A percentile compares a stretch with the other conserved stretches of the same genome.
These are phyloP conservation scores for Beris chalybata DNA, from an alignment of 2,888 invertebrate genomes.

Conservation along the genomic window DNA sequence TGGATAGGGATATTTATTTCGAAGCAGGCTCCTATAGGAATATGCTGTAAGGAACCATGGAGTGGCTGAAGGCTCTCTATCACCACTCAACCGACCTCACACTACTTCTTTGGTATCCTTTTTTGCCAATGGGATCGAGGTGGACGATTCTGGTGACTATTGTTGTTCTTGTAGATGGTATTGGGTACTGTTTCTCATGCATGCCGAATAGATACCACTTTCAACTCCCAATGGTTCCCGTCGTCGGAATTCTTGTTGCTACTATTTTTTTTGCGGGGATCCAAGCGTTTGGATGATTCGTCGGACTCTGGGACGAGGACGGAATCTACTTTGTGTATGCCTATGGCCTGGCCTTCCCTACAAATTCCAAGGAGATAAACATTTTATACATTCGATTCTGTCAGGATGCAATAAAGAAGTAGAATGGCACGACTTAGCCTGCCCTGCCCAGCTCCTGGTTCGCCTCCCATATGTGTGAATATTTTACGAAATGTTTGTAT, in stretches of 20 bases:
- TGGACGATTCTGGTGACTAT: background rate
- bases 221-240: background rate
- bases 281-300: too few relatives aligned
- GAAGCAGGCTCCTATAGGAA: too few relatives aligned
- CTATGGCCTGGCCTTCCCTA: constrained; percentile 6
- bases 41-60: too few relatives aligned
- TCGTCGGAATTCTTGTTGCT: constrained; percentile 1
- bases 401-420: constrained; percentile 34
- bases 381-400: constrained; percentile 36
- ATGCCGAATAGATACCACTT: constrained; percentile 11
- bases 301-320: too few relatives aligned
- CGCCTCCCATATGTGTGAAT: constrained; percentile 20
- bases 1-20: background rate
- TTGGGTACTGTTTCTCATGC: background rate
- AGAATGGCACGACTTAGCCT: background rate
- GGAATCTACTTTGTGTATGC: too few relatives aligned
- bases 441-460: background rate
- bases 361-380: constrained; percentile 37
- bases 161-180: background rate
- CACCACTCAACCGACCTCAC: constrained; percentile 22
- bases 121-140: too few relatives aligned
- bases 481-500: constrained; percentile 34
- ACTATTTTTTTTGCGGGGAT: background rate
- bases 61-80: constrained; percentile 33
- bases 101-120: too few relatives aligned